phyloP scores from a whole-genome alignment of 2,797 vertebrate species.

The Enteromius treurensis region DNA sequence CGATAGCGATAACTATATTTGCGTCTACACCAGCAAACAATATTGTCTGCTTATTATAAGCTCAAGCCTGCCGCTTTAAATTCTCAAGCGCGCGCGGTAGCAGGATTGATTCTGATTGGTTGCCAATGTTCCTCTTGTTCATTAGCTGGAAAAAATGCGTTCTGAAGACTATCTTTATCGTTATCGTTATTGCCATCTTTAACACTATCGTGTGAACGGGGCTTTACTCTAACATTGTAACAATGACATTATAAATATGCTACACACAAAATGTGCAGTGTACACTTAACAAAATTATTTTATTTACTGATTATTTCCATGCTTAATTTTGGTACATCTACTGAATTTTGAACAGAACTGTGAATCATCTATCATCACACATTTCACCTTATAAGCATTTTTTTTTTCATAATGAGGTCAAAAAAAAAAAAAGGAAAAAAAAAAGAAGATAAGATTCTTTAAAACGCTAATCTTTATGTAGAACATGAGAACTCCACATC shows the following conservation, averaged over 20 bases:
- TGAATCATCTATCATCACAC: not conserved
- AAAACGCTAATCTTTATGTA: not conserved
- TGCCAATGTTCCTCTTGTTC: too few species aligned
- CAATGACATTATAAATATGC: not conserved
- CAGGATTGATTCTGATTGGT: too few species aligned
- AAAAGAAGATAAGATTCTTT: not conserved
- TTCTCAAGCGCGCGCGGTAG: too few species aligned
- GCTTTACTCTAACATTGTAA: not conserved
- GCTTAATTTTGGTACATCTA: not conserved
- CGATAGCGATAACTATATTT: too few species aligned
- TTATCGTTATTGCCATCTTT: too few species aligned
- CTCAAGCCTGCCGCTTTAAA: too few species aligned
- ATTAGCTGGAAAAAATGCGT: too few species aligned
- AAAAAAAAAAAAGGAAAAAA: not conserved
- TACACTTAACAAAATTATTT: not conserved
- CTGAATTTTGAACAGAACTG: not conserved
- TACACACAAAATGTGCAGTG: not conserved
- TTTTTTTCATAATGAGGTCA: not conserved
- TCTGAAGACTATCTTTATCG: too few species aligned
- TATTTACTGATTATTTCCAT: not conserved
- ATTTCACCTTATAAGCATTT: not conserved
- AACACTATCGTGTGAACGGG: too few species aligned
- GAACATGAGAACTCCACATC: conserved; percentile 6
- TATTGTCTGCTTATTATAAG: too few species aligned
- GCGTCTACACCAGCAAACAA: too few species aligned